Percentiles rank a stretch among this genome's conserved stretches.
Conservation (phyloP, 1,140 invertebrate genomes). For the Helicorthomorpha holstii region DNA sequence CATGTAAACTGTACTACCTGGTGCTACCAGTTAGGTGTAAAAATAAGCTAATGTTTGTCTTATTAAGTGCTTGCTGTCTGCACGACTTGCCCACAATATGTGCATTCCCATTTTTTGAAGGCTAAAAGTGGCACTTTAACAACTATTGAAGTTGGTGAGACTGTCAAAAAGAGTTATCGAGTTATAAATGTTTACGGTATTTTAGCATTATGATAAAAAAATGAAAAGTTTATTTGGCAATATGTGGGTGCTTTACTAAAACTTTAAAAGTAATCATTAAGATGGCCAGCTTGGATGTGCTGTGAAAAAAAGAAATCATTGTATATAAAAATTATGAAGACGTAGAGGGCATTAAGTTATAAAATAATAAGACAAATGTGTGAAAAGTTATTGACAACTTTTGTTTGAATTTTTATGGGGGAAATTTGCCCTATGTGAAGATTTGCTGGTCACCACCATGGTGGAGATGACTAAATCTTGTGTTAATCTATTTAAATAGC, state of each 20-base stretch:
- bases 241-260: conserved; percentile 2
- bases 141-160: not conserved
- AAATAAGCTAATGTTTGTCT: conserved; percentile 13
- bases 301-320: not conserved
- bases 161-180: not conserved
- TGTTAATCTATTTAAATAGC: not conserved
- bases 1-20: conserved; percentile 9
- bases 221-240: not conserved
- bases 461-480: not conserved
- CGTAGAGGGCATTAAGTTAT: not conserved
- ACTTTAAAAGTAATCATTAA: not conserved
- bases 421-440: not conserved
- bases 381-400: not conserved
- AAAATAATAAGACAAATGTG: not conserved
- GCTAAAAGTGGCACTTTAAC: not conserved
- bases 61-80: conserved; percentile 14
- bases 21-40: conserved; percentile 11
- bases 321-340: not conserved
- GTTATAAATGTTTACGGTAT: not conserved
- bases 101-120: conserved; percentile 12
- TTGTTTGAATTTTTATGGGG: conserved; percentile 3
- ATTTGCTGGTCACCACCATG: not conserved
- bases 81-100: conserved; percentile 4
- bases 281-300: not conserved
- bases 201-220: conserved; percentile 2